A percentile compares a stretch with the other conserved stretches of the same genome.
Evolutionary conservation across 2,113 vertebrate genomes (phyloP).

Genomic region (Xenus cinereus): DNA sequence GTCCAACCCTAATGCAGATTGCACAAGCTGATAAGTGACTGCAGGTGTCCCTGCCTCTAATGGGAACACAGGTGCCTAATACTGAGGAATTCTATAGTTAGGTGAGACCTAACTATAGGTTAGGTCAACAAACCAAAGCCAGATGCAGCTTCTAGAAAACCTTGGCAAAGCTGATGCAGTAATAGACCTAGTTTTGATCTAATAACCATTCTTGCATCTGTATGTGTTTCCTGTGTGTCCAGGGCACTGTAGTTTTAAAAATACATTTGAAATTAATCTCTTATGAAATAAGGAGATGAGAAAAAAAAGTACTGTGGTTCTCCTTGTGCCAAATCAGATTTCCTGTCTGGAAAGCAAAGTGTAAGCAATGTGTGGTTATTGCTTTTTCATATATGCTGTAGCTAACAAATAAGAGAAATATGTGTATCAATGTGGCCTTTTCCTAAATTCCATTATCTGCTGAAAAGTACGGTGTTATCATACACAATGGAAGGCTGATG

Average conservation of each 20-base stretch:
- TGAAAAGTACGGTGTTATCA: not conserved
- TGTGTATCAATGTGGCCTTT: not conserved
- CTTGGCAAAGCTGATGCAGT: not conserved
- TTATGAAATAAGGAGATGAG: not conserved
- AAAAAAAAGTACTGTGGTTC: not conserved
- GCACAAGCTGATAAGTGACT: not conserved
- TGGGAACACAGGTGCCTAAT: not conserved
- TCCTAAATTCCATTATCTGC: not conserved
- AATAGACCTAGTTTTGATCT: not conserved
- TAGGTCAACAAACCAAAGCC: not conserved
- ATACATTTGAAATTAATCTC: not conserved
- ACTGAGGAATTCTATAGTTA: not conserved
- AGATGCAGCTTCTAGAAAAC: not conserved
- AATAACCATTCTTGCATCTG: not conserved
- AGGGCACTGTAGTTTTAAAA: not conserved
- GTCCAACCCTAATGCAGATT: not conserved
- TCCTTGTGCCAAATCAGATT: not conserved
- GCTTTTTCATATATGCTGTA: not conserved
- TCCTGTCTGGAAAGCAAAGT: not conserved
- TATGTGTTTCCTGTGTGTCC: not conserved
- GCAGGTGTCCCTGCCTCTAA: not conserved
- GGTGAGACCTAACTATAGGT: not conserved
- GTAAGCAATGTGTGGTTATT: not conserved
- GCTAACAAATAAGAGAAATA: not conserved
- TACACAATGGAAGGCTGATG: not conserved